A percentile compares a stretch with the other conserved stretches of the same genome.
phyloP scores from a whole-genome alignment of 2,113 vertebrate species.

The Eptatretus burgeri region DNA sequence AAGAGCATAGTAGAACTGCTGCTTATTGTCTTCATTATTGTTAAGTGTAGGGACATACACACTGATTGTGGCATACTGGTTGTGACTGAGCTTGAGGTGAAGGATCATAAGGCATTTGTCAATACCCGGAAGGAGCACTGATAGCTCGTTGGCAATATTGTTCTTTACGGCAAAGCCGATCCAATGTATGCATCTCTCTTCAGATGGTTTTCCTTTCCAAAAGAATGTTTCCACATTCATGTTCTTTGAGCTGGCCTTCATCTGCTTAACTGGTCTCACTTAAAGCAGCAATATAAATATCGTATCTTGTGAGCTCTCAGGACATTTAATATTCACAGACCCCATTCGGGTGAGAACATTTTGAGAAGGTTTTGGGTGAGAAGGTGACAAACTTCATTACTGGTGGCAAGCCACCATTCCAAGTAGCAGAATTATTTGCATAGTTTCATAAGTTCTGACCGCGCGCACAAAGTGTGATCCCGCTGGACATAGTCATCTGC shows the following conservation, averaged over 20 bases:
- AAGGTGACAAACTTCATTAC: too few relatives aligned
- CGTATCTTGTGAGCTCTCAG: neutral
- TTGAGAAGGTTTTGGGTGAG: neutral
- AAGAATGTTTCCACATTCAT: neutral
- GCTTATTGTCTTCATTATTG: neutral
- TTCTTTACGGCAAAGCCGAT: conserved; percentile 1
- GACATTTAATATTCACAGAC: neutral
- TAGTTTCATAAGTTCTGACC: neutral
- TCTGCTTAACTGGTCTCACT: neutral
- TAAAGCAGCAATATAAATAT: neutral
- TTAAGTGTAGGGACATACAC: conserved; percentile 2
- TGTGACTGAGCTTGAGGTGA: neutral
- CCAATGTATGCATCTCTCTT: neutral
- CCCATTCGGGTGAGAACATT: neutral
- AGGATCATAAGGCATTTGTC: neutral
- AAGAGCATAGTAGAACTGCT: neutral
- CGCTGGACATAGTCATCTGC: neutral
- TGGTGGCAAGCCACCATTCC: neutral
- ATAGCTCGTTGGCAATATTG: neutral
- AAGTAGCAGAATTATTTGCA: neutral
- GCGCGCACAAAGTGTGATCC: neutral
- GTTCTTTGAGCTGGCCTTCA: neutral
- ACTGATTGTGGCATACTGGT: neutral
- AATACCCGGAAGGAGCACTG: neutral
- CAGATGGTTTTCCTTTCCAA: conserved; percentile 1